Evolutionary conservation across 1,140 invertebrate species (phyloP).

Genomic region (Phymastichus coffea): DNA sequence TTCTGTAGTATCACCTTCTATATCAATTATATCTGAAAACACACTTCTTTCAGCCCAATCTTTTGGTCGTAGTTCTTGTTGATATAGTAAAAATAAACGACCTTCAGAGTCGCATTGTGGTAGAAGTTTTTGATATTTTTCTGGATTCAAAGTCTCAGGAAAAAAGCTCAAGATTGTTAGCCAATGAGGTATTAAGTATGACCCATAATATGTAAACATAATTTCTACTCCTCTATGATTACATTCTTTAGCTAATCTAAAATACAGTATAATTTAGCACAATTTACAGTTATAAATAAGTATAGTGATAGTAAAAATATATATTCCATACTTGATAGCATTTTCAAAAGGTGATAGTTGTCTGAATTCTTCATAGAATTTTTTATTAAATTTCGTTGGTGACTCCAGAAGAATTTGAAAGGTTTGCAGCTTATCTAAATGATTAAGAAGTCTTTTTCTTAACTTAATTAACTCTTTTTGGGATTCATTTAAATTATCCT

Average conservation of each 20-base stretch:
- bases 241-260: constrained; percentile 60
- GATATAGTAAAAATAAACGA: constrained; percentile 56
- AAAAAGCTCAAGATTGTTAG: constrained; percentile 72
- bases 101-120: constrained; percentile 61
- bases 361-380: constrained; percentile 64
- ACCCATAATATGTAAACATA: constrained; percentile 72
- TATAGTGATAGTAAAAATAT: background rate
- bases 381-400: constrained; percentile 54
- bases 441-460: constrained; percentile 62
- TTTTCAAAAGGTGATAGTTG: constrained; percentile 60
- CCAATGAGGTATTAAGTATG: constrained; percentile 65
- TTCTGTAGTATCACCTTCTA: constrained; percentile 36
- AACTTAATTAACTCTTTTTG: constrained; percentile 63
- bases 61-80: constrained; percentile 56
- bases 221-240: constrained; percentile 65
- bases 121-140: constrained; percentile 66
- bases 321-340: constrained; percentile 50
- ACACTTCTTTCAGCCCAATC: constrained; percentile 69
- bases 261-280: constrained; percentile 36
- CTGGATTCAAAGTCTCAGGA: constrained; percentile 73
- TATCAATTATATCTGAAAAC: constrained; percentile 53
- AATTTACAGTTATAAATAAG: constrained; percentile 41
- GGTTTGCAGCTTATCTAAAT: constrained; percentile 65
- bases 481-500: constrained; percentile 55
- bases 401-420: constrained; percentile 62